A percentile compares a stretch with the other conserved stretches of the same genome.
phyloP scores from a whole-genome alignment of 1,140 invertebrate genomes.

The Artemia franciscana region DNA sequence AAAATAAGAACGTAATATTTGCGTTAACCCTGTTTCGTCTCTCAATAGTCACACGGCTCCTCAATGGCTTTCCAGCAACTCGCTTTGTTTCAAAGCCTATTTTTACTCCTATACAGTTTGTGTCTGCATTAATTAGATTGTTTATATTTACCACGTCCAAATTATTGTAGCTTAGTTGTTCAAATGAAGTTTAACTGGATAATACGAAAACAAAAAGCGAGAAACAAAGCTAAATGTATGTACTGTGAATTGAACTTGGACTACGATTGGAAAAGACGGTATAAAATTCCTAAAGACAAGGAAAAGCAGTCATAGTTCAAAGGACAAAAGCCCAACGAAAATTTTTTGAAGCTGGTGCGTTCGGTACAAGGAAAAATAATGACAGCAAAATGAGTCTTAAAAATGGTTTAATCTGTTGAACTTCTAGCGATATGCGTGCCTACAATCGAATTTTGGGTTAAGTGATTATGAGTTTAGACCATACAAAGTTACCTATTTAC shows the following conservation, averaged over 20 bases:
- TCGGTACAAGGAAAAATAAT: neutral
- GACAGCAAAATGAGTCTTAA: too few species aligned
- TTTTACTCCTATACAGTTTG: neutral
- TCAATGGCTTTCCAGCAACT: too few species aligned
- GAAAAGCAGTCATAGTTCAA: neutral
- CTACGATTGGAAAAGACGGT: neutral
- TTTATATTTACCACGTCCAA: neutral
- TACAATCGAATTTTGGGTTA: too few species aligned
- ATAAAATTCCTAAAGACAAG: neutral
- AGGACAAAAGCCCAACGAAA: neutral
- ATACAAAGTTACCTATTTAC: too few species aligned
- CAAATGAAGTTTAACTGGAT: neutral
- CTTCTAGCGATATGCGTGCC: too few species aligned
- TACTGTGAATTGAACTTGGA: neutral
- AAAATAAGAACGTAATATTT: too few species aligned
- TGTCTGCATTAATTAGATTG: too few species aligned
- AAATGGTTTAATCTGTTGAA: too few species aligned
- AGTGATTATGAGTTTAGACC: too few species aligned
- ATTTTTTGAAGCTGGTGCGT: neutral
- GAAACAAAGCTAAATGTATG: neutral
- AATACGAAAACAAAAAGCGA: neutral
- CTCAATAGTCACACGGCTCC: too few species aligned
- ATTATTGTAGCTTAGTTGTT: neutral
- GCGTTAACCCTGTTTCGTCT: too few species aligned
- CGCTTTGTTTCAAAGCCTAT: neutral